Base-by-base conservation (phyloP, 2,797 vertebrate species). In the Gymnothorax reevesii region DNA sequence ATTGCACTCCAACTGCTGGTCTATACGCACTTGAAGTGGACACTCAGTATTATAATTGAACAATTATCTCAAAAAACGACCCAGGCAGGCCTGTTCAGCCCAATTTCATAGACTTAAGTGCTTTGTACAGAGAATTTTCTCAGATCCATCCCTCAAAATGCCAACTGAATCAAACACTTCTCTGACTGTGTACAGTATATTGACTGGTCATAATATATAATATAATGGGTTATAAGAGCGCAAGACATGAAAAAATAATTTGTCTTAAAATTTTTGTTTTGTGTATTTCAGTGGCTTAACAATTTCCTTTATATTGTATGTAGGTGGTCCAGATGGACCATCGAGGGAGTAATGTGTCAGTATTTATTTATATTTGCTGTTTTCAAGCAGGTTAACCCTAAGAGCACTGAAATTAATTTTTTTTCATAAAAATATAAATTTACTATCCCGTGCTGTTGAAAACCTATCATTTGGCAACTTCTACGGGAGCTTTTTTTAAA, bases 41-140 rank as follows among this genome's bases (percentile, higher is more conserved):
- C 84, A 90, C 69, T 84, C 85, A 89, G 89, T 91, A 88, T 91
- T 88, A 88, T 82, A 59, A 55, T 73, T 22, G 10, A 82, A 66
- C 20, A 66, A 25, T 54, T 62, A 83, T 85, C 15, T 8, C 25
- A 22, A 20, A 64, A 17, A 42, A 42, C 86, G 60, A 82, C 17
- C 59, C 59, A 60, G 83, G 33, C 25, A 64, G 27, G 17, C 33
- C 59, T 83, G 7, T 83, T n/a, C n/a, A 62, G 22, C 27, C 83
- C 7, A 64, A 33, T 42, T 22, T 5, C 57, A 84, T 9, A 52
- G 83, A 33, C 1, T n/a, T 1, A 57, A 57, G 52, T 55, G 42
- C 33, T 62, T 84, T 84, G 22, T 54, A 84, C 83, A 52, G 33
- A 33, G 62, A 33, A 13, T 71, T 52, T 55, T 57, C 55, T 59